Conservation (phyloP, 2,113 vertebrate species). For the Scortum barcoo region DNA sequence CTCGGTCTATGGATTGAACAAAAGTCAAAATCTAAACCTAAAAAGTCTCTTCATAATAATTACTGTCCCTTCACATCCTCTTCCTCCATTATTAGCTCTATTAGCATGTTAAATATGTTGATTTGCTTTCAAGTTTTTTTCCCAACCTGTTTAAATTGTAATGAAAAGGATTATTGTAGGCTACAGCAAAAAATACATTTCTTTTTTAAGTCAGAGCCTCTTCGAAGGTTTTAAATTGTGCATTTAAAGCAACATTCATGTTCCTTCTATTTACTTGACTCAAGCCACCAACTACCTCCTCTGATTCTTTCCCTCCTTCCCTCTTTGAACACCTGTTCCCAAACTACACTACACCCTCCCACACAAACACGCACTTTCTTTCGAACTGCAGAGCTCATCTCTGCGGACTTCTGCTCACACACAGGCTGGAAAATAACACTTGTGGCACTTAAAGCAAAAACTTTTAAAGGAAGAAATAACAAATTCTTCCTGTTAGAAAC, state of each 20-base stretch:
- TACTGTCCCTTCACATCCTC: neutral
- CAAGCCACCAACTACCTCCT: constrained; percentile 32
- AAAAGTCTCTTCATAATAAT: neutral
- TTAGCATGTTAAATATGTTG: neutral
- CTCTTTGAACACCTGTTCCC: neutral
- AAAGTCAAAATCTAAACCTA: neutral
- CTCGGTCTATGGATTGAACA: neutral
- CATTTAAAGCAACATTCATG: neutral
- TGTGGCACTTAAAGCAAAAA: neutral
- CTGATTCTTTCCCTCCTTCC: constrained; percentile 12
- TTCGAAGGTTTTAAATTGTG: neutral
- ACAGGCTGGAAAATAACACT: constrained; percentile 1
- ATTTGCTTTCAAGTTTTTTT: neutral
- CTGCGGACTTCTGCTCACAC: neutral
- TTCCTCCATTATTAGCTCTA: neutral
- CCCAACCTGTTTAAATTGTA: neutral
- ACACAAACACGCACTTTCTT: constrained; percentile 17
- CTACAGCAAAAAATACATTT: neutral
- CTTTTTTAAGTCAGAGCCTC: neutral
- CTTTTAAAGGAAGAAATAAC: neutral
- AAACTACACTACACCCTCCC: constrained; percentile 21
- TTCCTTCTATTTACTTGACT: constrained; percentile 40
- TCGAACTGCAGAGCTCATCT: neutral
- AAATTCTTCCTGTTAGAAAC: too few relatives aligned
- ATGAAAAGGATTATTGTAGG: neutral